These are phyloP conservation scores for Zaprionus kolodkinae DNA, from an alignment of 1,140 invertebrate genomes.

Conservation along the genomic window DNA sequence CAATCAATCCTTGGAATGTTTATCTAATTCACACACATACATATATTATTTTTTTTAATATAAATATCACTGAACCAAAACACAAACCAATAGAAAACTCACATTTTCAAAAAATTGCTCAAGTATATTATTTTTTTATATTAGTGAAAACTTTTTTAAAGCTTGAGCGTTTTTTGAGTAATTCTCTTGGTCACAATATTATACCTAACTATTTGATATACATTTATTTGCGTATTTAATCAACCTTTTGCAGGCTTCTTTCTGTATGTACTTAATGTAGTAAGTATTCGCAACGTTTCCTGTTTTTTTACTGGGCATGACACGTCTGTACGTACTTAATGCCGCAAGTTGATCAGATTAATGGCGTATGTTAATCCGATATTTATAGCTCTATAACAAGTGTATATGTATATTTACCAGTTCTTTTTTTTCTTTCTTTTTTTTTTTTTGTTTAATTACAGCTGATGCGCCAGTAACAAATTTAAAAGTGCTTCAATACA, in stretches of 20 bases:
- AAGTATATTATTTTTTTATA: not conserved
- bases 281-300: constrained; percentile 73
- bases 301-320: constrained; percentile 28
- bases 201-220: constrained; percentile 33
- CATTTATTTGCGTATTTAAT: constrained; percentile 53
- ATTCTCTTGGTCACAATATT: constrained; percentile 26
- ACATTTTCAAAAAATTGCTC: not conserved
- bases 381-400: constrained; percentile 27
- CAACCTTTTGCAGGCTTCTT: constrained; percentile 77
- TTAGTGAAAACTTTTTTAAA: no score
- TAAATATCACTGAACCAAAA: not conserved
- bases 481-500: constrained; percentile 63
- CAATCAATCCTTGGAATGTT: constrained; percentile 43
- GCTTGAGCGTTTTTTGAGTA: not conserved
- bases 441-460: constrained; percentile 57
- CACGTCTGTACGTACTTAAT: constrained; percentile 19
- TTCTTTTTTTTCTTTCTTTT: constrained; percentile 58
- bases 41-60: not conserved
- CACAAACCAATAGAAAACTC: not conserved
- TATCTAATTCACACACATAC: not conserved
- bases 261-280: constrained; percentile 77
- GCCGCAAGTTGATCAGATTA: constrained; percentile 42
- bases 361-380: constrained; percentile 38
- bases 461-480: constrained; percentile 72
- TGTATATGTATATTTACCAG: constrained; percentile 54